Evolutionary conservation across 2,888 invertebrate genomes (phyloP), one percentile per base, ranked within the genome.

Genomic region (Eupelmus urozonus): DNA sequence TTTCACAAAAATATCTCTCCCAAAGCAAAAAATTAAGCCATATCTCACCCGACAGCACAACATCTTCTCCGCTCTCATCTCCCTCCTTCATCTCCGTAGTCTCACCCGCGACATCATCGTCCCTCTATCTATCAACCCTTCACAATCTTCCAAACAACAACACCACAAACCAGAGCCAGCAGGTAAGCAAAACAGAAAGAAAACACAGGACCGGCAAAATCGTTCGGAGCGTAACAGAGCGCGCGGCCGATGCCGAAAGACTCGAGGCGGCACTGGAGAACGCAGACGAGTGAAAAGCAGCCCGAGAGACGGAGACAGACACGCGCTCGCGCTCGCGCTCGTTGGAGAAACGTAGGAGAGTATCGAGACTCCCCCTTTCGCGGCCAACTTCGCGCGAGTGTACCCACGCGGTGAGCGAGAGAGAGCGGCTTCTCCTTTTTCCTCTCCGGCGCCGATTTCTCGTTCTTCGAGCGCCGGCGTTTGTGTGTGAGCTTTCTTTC

Each of bases 341-440:
- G 3, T 34, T 9, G 9, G 49, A 5, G 27, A n/a, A n/a, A n/a
- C 18, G 42, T 18, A 45, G 42, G 27, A 18, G 45, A 27, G 45
- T n/a, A n/a, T 57, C 18, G 34, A 9, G 29, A 13, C 34, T 40
- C 18, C 42, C 9, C 20, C 40, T 75, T 69, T 69, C 69, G 62
- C 34, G 34, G 75, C 69, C 53, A 75, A 75, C 75, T 75, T 75
- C 75, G 45, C 25, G 60, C 25, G 34, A 40, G 34, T 51, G 25
- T n/a, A 53, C 40, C 9, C 53, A 16, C 45, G 57, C 29, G 13
- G 45, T 40, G 42, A 51, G 20, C 1, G 29, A 29, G 40, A 23
- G 55, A 55, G 71, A 60, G 51, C 9, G 29, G 34, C 34, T 5
- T 40, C 23, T 34, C 18, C 16, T 45, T 49, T 42, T 40, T 62